These are phyloP conservation scores for Pectinophora gossypiella DNA, from an alignment of 1,140 invertebrate species.

Conservation along the genomic window DNA sequence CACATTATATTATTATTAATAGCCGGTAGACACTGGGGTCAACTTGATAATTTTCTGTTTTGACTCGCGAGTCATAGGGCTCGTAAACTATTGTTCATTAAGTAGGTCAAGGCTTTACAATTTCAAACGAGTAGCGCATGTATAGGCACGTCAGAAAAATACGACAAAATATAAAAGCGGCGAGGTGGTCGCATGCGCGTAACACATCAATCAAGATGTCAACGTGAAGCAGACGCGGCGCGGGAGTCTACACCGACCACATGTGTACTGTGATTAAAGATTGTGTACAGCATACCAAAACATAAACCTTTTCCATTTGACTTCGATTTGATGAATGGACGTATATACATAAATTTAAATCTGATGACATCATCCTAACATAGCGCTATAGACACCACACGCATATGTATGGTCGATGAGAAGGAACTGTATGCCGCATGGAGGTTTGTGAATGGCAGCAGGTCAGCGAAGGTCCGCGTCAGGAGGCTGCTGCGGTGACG, in stretches of 20 bases:
- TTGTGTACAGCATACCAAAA: background rate
- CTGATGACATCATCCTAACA: too few species aligned
- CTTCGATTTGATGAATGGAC: background rate
- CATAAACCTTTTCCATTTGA: background rate
- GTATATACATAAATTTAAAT: too few species aligned
- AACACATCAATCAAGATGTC: slow-evolving; percentile 51
- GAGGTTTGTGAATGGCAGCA: slow-evolving; percentile 3
- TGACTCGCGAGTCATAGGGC: background rate
- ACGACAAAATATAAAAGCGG: slow-evolving; percentile 28
- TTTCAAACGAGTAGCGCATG: slow-evolving; percentile 18
- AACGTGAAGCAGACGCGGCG: slow-evolving; percentile 11
- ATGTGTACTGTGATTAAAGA: background rate
- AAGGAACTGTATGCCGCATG: too few species aligned
- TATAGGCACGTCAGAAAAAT: slow-evolving; percentile 18
- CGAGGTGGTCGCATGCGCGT: slow-evolving; percentile 23
- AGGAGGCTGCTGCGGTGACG: slow-evolving; percentile 52
- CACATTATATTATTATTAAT: too few species aligned
- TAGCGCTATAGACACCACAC: too few species aligned
- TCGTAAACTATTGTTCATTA: slow-evolving; percentile 5
- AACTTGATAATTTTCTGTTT: background rate
- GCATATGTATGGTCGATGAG: too few species aligned
- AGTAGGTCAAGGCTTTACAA: slow-evolving; percentile 32
- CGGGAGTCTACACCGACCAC: background rate
- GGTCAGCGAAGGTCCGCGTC: slow-evolving; percentile 35
- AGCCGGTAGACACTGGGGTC: too few species aligned